Base-by-base conservation (phyloP, 2,113 vertebrate species). In the Lepus timidus region DNA sequence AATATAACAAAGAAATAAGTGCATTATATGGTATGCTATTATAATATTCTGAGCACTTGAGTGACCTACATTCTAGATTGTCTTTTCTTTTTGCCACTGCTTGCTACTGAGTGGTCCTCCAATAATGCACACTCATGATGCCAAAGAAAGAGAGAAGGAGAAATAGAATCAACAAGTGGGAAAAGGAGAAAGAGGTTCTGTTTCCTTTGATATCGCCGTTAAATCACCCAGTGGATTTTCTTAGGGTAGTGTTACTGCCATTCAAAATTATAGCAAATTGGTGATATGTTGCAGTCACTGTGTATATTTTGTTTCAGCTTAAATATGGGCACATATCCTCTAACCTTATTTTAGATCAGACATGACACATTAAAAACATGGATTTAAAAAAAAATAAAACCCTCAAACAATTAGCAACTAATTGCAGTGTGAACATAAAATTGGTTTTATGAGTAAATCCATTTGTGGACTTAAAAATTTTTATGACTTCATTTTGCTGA, bases 251-350 rank as follows among this genome's bases (percentile, higher is more conserved):
- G 83, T 97, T 97, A 97, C 96, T 96, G 95, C 75, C 92, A 94
- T 96, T 97, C 95, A 97, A 93, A 97, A 94, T 97, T 95, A 96
- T 71, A 95, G 92, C 79, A 96, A 95, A 96, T 95, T 97, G 85
- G 88, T 89, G 84, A 96, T 94, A 91, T 93, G 96, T 95, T 94
- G 87, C n/a, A 95, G 88, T 93, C 67, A 80, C 67, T 68, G 19
- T 83, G 80, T 93, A 74, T 96, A 90, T 95, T 95, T 97, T 91
- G 44, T 94, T 96, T 93, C 94, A 94, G 49, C 11, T 92, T 93
- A 96, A 96, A 58, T 94, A 73, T 95, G 95, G 85, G 83, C 71
- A 68, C 36, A 49, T 93, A 96, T 92, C 71, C 78, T 52, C 33
- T 22, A 94, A 70, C 83, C 70, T 85, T 88, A 92, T n/a, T 92